These are phyloP conservation scores for Palloptera scutellata DNA, from an alignment of 2,888 invertebrate genomes.

Conservation along the genomic window DNA sequence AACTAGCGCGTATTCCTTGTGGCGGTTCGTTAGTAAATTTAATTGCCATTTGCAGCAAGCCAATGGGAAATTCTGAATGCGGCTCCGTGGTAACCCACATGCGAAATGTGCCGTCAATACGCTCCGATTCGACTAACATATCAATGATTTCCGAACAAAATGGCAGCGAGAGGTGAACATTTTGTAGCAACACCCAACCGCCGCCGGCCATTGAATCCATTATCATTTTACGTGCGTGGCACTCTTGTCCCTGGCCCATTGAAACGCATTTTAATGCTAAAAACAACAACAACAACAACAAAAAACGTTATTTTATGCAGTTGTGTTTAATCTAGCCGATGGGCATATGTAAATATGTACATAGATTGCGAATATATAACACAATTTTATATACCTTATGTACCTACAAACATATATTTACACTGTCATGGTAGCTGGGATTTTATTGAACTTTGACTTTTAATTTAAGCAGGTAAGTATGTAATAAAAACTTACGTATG, in stretches of 20 bases:
- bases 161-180: conserved; percentile 93
- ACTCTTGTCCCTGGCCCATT: conserved; percentile 97
- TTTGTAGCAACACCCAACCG: conserved; percentile 94
- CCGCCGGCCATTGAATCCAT: conserved; percentile 81
- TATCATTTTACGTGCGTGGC: conserved; percentile 83
- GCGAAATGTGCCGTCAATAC: conserved; percentile 82
- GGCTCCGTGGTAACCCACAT: conserved; percentile 96
- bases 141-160: conserved; percentile 94
- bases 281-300: conserved; percentile 22
- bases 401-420: too few relatives aligned
- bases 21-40: conserved; percentile 98
- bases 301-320: background rate
- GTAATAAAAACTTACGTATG: conserved; percentile 71
- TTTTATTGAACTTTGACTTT: too few relatives aligned
- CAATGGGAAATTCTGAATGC: conserved; percentile 92
- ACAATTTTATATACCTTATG: too few relatives aligned
- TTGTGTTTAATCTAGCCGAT: background rate
- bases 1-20: conserved; percentile 91
- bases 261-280: conserved; percentile 84
- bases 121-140: conserved; percentile 83
- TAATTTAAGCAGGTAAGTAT: conserved; percentile 5
- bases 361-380: too few relatives aligned
- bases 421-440: too few relatives aligned
- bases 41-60: conserved; percentile 86
- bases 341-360: background rate